phyloP scores from a whole-genome alignment of 2,888 invertebrate genomes.

The Conops quadrifasciatus region DNA sequence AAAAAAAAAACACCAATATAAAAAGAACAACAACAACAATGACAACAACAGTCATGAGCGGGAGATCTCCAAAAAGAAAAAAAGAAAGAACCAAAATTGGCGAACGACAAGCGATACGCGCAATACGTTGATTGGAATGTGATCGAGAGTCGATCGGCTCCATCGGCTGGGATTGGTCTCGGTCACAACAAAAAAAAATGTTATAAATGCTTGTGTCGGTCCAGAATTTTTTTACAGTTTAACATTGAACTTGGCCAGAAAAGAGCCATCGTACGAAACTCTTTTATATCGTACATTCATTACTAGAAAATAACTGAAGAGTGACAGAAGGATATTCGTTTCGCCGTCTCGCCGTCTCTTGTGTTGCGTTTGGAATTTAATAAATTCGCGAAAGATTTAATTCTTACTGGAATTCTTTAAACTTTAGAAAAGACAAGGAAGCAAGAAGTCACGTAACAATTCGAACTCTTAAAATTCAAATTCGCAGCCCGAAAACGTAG shows the following conservation, averaged over 20 bases:
- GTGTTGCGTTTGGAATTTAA: slow-evolving; percentile 28
- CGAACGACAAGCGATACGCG: slow-evolving; percentile 18
- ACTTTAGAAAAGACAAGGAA: background rate
- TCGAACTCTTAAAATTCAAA: slow-evolving; percentile 9
- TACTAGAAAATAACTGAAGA: slow-evolving; percentile 11
- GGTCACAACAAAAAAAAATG: slow-evolving; percentile 47
- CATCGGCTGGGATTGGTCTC: background rate
- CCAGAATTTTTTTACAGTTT: slow-evolving; percentile 60
- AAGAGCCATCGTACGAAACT: slow-evolving; percentile 55
- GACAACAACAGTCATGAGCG: background rate
- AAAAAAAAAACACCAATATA: slow-evolving; percentile 12
- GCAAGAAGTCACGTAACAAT: background rate
- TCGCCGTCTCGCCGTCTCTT: slow-evolving; percentile 1
- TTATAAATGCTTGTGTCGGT: slow-evolving; percentile 60
- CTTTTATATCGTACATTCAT: slow-evolving; percentile 13
- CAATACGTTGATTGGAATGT: too few species aligned
- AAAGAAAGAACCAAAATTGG: slow-evolving; percentile 32
- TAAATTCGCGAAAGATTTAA: background rate
- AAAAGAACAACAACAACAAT: slow-evolving; percentile 15
- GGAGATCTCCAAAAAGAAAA: background rate
- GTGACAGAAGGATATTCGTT: slow-evolving; percentile 16
- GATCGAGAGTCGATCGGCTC: slow-evolving; percentile 20
- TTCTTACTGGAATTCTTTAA: background rate
- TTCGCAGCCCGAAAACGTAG: background rate
- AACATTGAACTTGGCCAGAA: slow-evolving; percentile 59